Conservation (phyloP, 1,140 invertebrate genomes). For the Macrotrachela quadricornifera region DNA sequence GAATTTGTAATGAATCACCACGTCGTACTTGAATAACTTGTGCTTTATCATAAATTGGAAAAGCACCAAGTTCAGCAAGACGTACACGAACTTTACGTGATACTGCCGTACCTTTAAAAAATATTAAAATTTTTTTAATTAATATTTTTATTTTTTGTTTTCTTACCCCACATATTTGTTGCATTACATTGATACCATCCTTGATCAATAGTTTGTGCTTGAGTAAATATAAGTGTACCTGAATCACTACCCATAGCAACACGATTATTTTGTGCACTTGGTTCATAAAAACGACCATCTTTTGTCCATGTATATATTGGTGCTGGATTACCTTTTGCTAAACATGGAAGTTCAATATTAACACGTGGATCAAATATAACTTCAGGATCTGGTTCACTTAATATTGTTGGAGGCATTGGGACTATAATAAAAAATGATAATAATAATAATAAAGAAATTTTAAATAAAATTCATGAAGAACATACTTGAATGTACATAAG, state of each 20-base stretch:
- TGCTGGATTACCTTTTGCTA: constrained; percentile 5
- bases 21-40: background rate
- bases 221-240: constrained; percentile 67
- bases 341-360: constrained; percentile 7
- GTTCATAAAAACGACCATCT: constrained; percentile 5
- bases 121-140: background rate
- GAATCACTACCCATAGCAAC: constrained; percentile 1
- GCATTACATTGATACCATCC: constrained; percentile 90
- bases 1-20: constrained; percentile 3
- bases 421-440: background rate
- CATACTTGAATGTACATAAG: no score
- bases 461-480: no score
- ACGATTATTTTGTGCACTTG: constrained; percentile 7
- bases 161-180: constrained; percentile 72
- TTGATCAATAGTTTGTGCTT: constrained; percentile 67
- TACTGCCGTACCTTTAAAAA: background rate
- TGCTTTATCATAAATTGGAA: background rate
- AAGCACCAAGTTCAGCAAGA: background rate
- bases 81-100: background rate
- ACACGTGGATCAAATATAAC: constrained; percentile 8
- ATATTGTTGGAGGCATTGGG: constrained; percentile 5
- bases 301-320: constrained; percentile 8
- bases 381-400: constrained; percentile 3
- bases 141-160: constrained; percentile 18
- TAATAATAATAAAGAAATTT: no score